phyloP scores from a whole-genome alignment of 2,888 invertebrate species.

The Pollenia labialis region DNA sequence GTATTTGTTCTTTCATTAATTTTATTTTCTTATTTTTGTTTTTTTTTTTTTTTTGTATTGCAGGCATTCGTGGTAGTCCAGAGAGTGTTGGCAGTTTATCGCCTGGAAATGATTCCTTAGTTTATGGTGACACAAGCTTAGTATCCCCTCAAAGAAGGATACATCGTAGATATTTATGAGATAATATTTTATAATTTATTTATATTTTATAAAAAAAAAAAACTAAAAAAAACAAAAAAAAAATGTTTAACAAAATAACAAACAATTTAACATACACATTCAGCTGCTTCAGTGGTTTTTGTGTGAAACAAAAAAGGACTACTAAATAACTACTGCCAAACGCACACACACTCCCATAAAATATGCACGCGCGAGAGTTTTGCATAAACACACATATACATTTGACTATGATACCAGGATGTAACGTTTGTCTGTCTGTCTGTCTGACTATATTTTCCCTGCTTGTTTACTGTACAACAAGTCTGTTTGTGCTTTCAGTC shows the following conservation, averaged over 20 bases:
- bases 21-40: constrained; percentile 29
- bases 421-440: constrained; percentile 18
- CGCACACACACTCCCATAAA: constrained; percentile 3
- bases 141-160: constrained; percentile 79
- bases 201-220: constrained; percentile 57
- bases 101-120: constrained; percentile 79
- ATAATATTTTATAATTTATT: constrained; percentile 70
- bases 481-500: constrained; percentile 5
- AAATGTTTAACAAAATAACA: constrained; percentile 1
- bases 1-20: constrained; percentile 31
- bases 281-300: background rate
- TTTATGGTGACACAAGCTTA: constrained; percentile 81
- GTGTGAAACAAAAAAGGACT: constrained; percentile 1
- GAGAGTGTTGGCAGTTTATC: constrained; percentile 77
- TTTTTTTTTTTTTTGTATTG: constrained; percentile 52
- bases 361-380: constrained; percentile 11
- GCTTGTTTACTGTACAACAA: constrained; percentile 9
- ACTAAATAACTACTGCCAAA: constrained; percentile 3
- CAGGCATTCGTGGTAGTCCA: constrained; percentile 73
- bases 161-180: constrained; percentile 79
- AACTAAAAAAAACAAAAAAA: background rate
- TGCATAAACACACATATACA: background rate
- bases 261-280: constrained; percentile 14
- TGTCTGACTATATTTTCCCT: background rate
- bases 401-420: constrained; percentile 30